Evolutionary conservation across 2,113 vertebrate genomes (phyloP).

Genomic region (Glareola pratincola): DNA sequence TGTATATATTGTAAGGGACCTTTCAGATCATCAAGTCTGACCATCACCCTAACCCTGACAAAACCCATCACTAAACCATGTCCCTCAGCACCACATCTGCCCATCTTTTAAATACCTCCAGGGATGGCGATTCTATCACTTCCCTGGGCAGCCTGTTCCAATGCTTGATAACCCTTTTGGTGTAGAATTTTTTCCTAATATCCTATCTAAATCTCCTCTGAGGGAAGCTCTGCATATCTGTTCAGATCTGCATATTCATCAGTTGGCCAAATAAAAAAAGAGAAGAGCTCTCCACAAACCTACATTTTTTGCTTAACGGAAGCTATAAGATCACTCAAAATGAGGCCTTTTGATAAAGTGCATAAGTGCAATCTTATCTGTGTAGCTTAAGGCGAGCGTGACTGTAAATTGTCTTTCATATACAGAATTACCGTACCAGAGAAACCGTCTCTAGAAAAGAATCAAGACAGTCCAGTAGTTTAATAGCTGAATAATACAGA

Average conservation of each 20-base stretch:
- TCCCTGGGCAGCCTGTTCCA: not conserved
- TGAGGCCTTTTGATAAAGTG: not conserved
- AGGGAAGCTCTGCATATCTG: not conserved
- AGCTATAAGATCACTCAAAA: not conserved
- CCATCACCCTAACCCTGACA: no score
- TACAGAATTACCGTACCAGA: conserved; percentile 23
- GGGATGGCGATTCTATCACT: not conserved
- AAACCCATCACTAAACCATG: not conserved
- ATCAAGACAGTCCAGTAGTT: conserved; percentile 6
- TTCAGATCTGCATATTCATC: not conserved
- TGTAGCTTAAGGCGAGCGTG: not conserved
- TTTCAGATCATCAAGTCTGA: no score
- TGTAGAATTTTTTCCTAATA: not conserved
- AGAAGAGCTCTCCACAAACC: not conserved
- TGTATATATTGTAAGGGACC: no score
- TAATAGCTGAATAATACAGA: conserved; percentile 33
- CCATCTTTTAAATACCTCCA: not conserved
- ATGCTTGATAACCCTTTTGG: not conserved
- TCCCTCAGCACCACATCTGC: not conserved
- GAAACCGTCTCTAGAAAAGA: conserved; percentile 3
- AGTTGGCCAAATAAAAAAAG: not conserved
- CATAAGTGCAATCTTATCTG: not conserved
- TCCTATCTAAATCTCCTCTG: not conserved
- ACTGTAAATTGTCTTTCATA: conserved; percentile 38
- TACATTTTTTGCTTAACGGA: not conserved